A percentile compares a stretch with the other conserved stretches of the same genome.
phyloP scores from a whole-genome alignment of 2,113 vertebrate genomes.

The Hepsetus odoe region DNA sequence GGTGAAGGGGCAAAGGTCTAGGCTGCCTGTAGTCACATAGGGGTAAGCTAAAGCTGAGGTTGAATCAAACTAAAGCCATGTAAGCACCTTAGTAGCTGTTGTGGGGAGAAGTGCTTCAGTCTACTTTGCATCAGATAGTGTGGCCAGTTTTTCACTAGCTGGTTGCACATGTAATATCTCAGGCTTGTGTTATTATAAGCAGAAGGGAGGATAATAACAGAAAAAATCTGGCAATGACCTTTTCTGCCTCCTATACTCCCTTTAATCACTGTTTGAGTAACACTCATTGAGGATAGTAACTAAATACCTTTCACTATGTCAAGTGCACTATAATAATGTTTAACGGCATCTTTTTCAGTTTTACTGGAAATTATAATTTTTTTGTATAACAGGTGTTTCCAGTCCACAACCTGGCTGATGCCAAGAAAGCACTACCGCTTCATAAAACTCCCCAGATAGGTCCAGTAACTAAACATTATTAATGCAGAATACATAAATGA shows the following conservation, averaged over 20 bases:
- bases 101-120: neutral
- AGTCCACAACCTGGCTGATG: slow-evolving; percentile 11
- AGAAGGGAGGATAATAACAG: neutral
- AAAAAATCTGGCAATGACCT: slow-evolving; percentile 6
- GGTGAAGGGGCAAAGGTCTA: slow-evolving; percentile 21
- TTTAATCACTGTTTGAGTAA: slow-evolving; percentile 16
- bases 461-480: neutral
- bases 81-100: neutral
- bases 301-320: neutral
- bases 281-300: neutral
- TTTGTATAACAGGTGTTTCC: slow-evolving; percentile 40
- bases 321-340: neutral
- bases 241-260: slow-evolving; percentile 13
- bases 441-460: neutral
- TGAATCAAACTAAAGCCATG: too few species aligned
- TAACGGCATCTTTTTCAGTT: neutral
- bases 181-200: neutral
- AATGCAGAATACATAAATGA: neutral
- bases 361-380: slow-evolving; percentile 23
- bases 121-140: neutral
- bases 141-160: neutral
- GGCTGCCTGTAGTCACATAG: neutral
- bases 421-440: neutral
- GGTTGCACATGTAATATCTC: neutral
- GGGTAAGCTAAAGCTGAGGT: neutral